Conservation (phyloP, 2,797 vertebrate species). For the Falco rusticolus region DNA sequence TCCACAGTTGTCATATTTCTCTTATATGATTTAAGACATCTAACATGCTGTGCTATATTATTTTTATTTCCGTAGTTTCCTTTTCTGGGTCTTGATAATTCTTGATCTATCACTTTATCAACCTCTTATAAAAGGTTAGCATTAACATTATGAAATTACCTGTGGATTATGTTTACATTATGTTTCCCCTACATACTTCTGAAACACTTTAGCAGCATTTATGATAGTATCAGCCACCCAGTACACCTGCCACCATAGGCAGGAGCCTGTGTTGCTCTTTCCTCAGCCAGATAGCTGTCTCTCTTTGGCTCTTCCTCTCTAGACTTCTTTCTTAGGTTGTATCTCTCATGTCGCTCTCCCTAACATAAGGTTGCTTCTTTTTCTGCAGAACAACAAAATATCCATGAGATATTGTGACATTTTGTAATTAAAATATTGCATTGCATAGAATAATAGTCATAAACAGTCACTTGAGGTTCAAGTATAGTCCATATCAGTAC, state of each 20-base stretch:
- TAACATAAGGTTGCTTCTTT: not conserved
- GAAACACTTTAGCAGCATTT: not conserved
- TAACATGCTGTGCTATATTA: not conserved
- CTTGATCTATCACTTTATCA: not conserved
- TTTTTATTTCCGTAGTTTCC: not conserved
- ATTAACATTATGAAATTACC: not conserved
- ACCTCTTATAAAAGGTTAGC: not conserved
- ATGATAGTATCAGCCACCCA: not conserved
- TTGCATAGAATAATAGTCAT: not conserved
- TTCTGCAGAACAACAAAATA: not conserved
- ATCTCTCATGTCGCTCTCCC: not conserved
- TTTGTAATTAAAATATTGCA: not conserved
- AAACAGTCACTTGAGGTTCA: not conserved
- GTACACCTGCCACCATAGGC: fast-evolving
- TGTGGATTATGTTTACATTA: not conserved
- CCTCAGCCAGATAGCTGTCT: not conserved
- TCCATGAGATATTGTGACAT: not conserved
- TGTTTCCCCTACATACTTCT: not conserved
- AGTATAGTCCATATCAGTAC: not conserved
- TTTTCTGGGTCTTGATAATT: not conserved
- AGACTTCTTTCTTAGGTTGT: not conserved
- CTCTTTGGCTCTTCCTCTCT: not conserved
- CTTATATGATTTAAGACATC: not conserved
- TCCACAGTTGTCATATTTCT: not conserved
- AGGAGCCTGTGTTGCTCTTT: not conserved